Conservation (phyloP, 2,797 vertebrate genomes). For the Apodemus agrarius region DNA sequence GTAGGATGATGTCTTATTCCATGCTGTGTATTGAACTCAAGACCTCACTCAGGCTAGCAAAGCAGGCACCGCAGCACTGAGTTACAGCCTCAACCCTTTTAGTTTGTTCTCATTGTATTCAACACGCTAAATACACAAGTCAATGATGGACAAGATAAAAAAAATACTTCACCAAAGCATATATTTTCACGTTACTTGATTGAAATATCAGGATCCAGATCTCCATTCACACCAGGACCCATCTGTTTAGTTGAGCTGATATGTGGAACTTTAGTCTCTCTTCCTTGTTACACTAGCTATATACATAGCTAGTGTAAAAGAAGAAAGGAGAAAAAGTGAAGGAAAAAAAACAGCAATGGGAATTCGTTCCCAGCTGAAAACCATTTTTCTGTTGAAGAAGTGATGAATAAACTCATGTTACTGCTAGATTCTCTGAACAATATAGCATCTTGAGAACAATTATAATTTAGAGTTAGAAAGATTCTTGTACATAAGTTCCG, state of each 20-base stretch:
- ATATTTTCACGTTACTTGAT: not conserved
- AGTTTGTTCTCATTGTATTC: not conserved
- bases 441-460: slow-evolving; percentile 12
- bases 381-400: not conserved
- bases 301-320: no score
- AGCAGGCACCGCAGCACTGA: not conserved
- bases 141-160: not conserved
- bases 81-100: not conserved
- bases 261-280: not conserved
- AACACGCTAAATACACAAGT: not conserved
- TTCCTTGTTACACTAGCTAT: not conserved
- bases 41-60: not conserved
- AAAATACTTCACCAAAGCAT: not conserved
- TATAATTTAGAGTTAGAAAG: not conserved
- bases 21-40: not conserved
- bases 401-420: not conserved
- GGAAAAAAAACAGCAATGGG: not conserved
- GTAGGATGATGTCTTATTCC: not conserved
- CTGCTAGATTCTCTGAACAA: not conserved
- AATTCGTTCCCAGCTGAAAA: not conserved
- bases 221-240: not conserved
- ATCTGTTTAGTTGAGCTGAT: not conserved
- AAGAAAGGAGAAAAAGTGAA: not conserved
- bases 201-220: not conserved
- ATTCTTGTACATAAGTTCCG: not conserved